Evolutionary conservation across 2,888 invertebrate genomes (phyloP).

Genomic region (Tetragnatha montana): DNA sequence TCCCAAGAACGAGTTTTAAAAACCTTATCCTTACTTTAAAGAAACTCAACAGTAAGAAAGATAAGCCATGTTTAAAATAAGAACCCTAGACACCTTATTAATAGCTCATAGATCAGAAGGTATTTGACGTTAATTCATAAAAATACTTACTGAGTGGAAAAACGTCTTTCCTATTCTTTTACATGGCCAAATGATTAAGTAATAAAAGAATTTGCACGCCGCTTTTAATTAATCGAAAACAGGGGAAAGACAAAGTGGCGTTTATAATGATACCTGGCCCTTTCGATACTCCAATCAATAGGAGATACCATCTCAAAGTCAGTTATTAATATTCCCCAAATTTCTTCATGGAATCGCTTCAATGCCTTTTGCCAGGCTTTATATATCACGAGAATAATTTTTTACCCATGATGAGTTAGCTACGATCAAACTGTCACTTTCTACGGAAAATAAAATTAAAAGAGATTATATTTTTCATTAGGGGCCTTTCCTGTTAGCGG

Average conservation of each 20-base stretch:
- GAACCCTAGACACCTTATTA: too few relatives aligned
- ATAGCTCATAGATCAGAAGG: too few relatives aligned
- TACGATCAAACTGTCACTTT: background rate
- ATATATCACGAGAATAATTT: background rate
- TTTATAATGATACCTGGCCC: slow-evolving; percentile 38
- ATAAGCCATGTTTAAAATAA: too few relatives aligned
- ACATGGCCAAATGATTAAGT: too few relatives aligned
- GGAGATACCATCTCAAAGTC: slow-evolving; percentile 40
- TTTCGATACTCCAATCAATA: slow-evolving; percentile 46
- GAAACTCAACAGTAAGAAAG: too few relatives aligned
- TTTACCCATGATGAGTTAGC: background rate
- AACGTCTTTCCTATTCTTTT: too few relatives aligned
- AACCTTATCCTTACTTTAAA: too few relatives aligned
- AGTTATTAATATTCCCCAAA: slow-evolving; percentile 23
- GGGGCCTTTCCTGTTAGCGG: background rate
- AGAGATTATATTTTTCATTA: background rate
- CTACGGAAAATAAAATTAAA: background rate
- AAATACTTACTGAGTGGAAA: too few relatives aligned
- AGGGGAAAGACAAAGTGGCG: slow-evolving; percentile 27
- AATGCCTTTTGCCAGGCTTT: background rate
- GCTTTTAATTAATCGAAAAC: slow-evolving; percentile 35
- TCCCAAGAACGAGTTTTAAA: too few relatives aligned
- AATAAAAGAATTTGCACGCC: background rate
- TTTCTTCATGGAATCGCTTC: slow-evolving; percentile 13
- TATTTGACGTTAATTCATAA: too few relatives aligned